Base-by-base conservation (phyloP, 2,797 vertebrate species). In the Salarias fasciatus region DNA sequence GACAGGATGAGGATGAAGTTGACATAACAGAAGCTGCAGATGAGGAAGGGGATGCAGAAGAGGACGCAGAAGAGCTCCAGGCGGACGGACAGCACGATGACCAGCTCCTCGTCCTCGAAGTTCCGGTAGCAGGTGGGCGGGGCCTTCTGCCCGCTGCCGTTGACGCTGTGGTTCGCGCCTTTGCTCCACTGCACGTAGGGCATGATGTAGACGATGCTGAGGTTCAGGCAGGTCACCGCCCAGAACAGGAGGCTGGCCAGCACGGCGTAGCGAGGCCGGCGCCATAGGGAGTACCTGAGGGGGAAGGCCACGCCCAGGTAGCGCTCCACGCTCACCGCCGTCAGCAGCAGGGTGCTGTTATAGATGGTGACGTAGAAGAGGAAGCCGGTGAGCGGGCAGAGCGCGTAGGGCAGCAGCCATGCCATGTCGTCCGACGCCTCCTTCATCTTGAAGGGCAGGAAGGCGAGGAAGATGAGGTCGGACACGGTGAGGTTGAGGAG, bases 291-390 rank as follows among this genome's bases (percentile, higher is more conserved):
- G 55, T 95, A 95, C 15, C 80, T 78, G 64, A 95, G 88, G 0
- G 96, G 95, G 76, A 87, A 95, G 11, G 93, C 94, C 1, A 96
- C 95, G 0, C 95, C 94, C 18, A 96, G 83, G 61, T 95, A 97
- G 2, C 96, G 92, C 69, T 97, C 95, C 0, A 96, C 83, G 8
- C 94, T 93, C 8, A 97, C 91, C 0, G 93, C 95, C 0, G 94
- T 95, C 65, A 98, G 88, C 46, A 96, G 91, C 53, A 96, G 85
- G 0, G 94, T 95, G 89, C 95, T 96, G 87, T 93, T 93, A 86
- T 98, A 97, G 84, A 96, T 95, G 84, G 93, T 94, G 82, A 92
- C 93, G 80, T 92, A 98, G 83, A 95, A 96, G n/a, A 93, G 53
- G 12, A 95, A 96, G 0, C 86, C 89, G 0, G 86, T 92, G 38